phyloP scores from a whole-genome alignment of 2,113 vertebrate genomes.

The Otus sunia region DNA sequence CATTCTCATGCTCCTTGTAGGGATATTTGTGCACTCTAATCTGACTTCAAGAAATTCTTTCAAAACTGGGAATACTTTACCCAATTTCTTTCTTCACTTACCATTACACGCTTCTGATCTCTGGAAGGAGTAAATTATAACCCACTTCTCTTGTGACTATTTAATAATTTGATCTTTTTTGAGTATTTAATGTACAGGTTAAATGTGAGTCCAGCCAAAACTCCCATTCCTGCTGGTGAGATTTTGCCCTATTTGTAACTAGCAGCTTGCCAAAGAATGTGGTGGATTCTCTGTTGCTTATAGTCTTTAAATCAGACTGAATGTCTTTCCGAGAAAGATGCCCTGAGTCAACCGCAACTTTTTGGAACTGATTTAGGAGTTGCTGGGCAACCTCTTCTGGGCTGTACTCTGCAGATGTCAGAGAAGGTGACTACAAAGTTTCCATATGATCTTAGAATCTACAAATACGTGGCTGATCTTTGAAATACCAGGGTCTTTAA shows the following conservation, averaged over 20 bases:
- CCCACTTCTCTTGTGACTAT: neutral
- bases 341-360: conserved; percentile 10
- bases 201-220: neutral
- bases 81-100: neutral
- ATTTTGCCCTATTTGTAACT: neutral
- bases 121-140: neutral
- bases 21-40: neutral
- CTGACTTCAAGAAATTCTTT: neutral
- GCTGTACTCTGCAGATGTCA: neutral
- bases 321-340: conserved; percentile 31
- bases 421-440: conserved; percentile 8
- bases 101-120: neutral
- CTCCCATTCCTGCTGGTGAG: neutral
- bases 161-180: neutral
- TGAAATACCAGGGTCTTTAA: neutral
- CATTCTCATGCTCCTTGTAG: neutral
- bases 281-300: neutral
- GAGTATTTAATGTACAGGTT: neutral
- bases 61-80: neutral
- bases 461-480: neutral
- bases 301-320: conserved; percentile 27
- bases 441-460: conserved; percentile 39
- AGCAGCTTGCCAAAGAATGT: neutral
- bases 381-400: neutral
- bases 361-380: conserved; percentile 26